Conservation (phyloP, 2,113 vertebrate species). For the Microtus ochrogaster region DNA sequence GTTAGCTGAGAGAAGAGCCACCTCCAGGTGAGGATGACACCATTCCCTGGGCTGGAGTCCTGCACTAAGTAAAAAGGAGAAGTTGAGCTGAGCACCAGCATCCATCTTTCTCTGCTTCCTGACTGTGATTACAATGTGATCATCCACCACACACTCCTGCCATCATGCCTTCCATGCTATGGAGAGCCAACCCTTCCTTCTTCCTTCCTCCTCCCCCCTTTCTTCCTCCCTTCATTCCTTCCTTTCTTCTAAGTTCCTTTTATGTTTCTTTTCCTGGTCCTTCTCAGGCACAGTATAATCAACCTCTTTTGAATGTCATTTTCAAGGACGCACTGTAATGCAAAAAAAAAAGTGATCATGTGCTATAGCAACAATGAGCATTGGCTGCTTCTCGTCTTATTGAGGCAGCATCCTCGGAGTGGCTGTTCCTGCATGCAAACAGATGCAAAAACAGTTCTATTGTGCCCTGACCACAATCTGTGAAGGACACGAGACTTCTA, state of each 20-base stretch:
- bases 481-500: neutral
- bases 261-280: neutral
- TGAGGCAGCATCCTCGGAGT: neutral
- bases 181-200: neutral
- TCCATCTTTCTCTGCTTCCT: neutral
- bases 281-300: neutral
- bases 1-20: neutral
- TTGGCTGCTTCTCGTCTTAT: neutral
- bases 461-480: neutral
- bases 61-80: neutral
- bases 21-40: neutral
- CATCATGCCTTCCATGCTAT: no score
- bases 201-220: accelerated
- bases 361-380: neutral
- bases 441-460: neutral
- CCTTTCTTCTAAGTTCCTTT: neutral
- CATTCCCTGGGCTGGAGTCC: neutral
- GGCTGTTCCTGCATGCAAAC: neutral
- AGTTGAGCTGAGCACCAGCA: neutral
- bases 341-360: neutral
- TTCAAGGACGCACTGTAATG: neutral
- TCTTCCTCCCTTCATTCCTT: neutral
- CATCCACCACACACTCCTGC: neutral
- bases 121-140: neutral
- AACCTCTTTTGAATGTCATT: neutral